Base-by-base conservation (phyloP, 1,140 invertebrate species). In the Cyclina sinensis region DNA sequence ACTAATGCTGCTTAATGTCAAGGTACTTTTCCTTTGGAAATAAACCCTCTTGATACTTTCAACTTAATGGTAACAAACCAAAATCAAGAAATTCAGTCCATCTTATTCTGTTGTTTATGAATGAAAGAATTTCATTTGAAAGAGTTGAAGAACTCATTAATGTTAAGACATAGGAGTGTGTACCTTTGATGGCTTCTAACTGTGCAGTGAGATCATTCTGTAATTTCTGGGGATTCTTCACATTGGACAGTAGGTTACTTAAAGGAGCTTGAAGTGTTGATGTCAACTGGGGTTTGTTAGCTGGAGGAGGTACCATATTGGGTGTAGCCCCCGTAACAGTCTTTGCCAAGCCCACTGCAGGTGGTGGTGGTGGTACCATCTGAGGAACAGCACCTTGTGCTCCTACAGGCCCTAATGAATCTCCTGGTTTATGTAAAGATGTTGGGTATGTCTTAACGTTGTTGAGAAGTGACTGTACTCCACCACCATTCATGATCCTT, bases 121-220 rank as follows among this genome's bases (percentile, higher is more conserved):
- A n/a, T n/a, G n/a, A n/a, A n/a, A n/a, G n/a, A n/a, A n/a, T n/a
- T n/a, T n/a, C n/a, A n/a, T n/a, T n/a, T n/a, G n/a, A n/a, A n/a
- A n/a, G n/a, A n/a, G n/a, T n/a, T n/a, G n/a, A n/a, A n/a, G n/a
- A n/a, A n/a, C n/a, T n/a, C n/a, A n/a, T n/a, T n/a, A n/a, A n/a
- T n/a, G n/a, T n/a, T n/a, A n/a, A n/a, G n/a, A n/a, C n/a, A n/a
- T n/a, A n/a, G n/a, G 32, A 12, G 35, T 11, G 21, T 57, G 59
- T 68, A 87, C 85, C 85, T 87, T 87, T 87, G 9, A 87, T 79
- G 32, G 85, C 85, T n/a, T 74, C 85, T 18, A 87, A 59, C 37
- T 87, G 85, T 32, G 74, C 85, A 14, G 57, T 87, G 85, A 87
- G 85, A 87, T 87, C 85, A 79, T 76, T 87, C 35, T 87, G 85